phyloP scores from a whole-genome alignment of 2,888 invertebrate species.

The Leptarthrus brevirostris region DNA sequence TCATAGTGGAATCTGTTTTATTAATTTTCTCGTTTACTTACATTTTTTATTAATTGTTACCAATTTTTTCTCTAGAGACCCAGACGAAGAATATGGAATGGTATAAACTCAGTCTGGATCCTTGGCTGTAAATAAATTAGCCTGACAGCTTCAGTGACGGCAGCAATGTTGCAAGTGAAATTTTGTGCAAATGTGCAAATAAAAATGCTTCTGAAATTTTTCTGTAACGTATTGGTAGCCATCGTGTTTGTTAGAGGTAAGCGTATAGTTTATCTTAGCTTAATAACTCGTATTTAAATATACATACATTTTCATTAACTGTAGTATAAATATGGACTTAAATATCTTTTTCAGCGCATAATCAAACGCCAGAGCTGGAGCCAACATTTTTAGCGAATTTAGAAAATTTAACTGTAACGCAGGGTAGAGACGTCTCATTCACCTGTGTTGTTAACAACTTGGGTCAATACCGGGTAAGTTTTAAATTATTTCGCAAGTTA shows the following conservation, averaged over 20 bases:
- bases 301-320: constrained; percentile 26
- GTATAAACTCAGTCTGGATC: too few species aligned
- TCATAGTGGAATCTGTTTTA: too few species aligned
- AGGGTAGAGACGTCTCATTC: constrained; percentile 88
- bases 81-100: too few species aligned
- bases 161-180: constrained; percentile 58
- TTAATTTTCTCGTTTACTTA: too few species aligned
- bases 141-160: too few species aligned
- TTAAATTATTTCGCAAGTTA: too few species aligned
- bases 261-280: constrained; percentile 3
- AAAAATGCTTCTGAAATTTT: constrained; percentile 53
- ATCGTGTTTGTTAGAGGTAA: constrained; percentile 59
- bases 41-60: too few species aligned
- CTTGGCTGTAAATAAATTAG: too few species aligned
- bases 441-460: constrained; percentile 92
- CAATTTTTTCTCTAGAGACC: too few species aligned
- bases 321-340: constrained; percentile 1
- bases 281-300: too few species aligned
- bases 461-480: constrained; percentile 83
- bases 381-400: constrained; percentile 87
- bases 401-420: constrained; percentile 87
- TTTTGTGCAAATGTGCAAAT: constrained; percentile 56
- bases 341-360: constrained; percentile 72
- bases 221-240: constrained; percentile 52
- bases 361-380: constrained; percentile 74